Evolutionary conservation across 1,140 invertebrate species (phyloP).

Genomic region (Armadillidium nasatum): DNA sequence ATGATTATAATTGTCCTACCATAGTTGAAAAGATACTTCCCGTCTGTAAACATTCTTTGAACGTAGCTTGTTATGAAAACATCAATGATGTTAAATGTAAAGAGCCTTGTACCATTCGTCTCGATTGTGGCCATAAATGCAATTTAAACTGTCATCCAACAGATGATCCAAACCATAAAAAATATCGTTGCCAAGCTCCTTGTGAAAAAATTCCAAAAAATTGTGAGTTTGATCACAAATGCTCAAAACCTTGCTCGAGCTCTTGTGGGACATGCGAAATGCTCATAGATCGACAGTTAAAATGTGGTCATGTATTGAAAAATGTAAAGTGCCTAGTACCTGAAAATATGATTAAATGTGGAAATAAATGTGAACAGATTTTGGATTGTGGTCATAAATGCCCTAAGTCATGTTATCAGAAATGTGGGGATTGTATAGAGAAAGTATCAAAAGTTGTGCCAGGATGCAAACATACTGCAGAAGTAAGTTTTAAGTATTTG

Average conservation of each 20-base stretch:
- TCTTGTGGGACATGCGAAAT: not conserved
- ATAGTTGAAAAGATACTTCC: constrained; percentile 7
- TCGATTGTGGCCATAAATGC: constrained; percentile 38
- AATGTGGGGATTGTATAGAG: constrained; percentile 31
- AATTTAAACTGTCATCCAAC: constrained; percentile 27
- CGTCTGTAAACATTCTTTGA: not conserved
- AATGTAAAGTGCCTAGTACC: not conserved
- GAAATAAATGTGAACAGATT: constrained; percentile 18
- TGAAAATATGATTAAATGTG: not conserved
- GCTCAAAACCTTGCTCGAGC: not conserved
- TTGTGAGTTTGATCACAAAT: not conserved
- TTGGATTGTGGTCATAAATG: constrained; percentile 44
- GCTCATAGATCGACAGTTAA: not conserved
- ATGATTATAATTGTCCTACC: not conserved
- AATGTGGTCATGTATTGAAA: constrained; percentile 7
- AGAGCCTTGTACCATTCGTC: constrained; percentile 24
- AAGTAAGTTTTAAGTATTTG: not conserved
- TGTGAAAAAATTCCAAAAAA: not conserved
- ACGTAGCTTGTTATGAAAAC: constrained; percentile 16
- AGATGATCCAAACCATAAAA: constrained; percentile 31
- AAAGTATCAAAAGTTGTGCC: constrained; percentile 18
- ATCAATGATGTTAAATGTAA: not conserved
- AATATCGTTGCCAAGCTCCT: constrained; percentile 20
- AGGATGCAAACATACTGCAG: not conserved
- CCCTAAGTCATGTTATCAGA: constrained; percentile 31